Evolutionary conservation across 2,113 vertebrate species (phyloP).

Genomic region (Halichoeres trimaculatus): DNA sequence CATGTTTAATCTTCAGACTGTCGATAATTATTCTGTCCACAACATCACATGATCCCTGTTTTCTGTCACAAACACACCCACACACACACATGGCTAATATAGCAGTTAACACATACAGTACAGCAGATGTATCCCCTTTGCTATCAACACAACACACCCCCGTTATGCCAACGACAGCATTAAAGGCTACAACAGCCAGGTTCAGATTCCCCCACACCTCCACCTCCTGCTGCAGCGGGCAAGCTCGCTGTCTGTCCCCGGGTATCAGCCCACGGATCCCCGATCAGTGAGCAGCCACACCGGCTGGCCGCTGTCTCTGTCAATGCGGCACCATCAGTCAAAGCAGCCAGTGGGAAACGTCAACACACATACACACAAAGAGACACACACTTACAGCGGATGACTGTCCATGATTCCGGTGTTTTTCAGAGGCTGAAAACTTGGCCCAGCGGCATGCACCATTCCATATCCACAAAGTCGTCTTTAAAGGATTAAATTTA

Average conservation of each 20-base stretch:
- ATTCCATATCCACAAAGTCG: slow-evolving; percentile 86
- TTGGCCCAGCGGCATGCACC: slow-evolving; percentile 87
- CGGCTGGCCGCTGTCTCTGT: slow-evolving; percentile 70
- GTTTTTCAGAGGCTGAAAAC: slow-evolving; percentile 84
- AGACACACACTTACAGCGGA: slow-evolving; percentile 80
- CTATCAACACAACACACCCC: slow-evolving; percentile 45
- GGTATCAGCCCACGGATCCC: slow-evolving; percentile 8
- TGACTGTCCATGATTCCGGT: slow-evolving; percentile 89
- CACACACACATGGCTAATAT: slow-evolving; percentile 28
- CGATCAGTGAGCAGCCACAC: slow-evolving; percentile 51
- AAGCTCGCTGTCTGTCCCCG: slow-evolving; percentile 21
- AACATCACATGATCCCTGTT: slow-evolving; percentile 55
- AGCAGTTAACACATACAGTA: slow-evolving; percentile 34
- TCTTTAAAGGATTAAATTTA: slow-evolving; percentile 54
- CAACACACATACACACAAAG: slow-evolving; percentile 44
- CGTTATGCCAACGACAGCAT: slow-evolving; percentile 11
- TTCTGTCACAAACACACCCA: slow-evolving; percentile 63
- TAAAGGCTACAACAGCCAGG: neutral
- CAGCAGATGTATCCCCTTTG: neutral
- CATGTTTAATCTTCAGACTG: slow-evolving; percentile 1
- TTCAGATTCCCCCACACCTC: neutral
- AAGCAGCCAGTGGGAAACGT: slow-evolving; percentile 63
- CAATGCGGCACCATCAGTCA: slow-evolving; percentile 79
- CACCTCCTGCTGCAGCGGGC: slow-evolving; percentile 8
- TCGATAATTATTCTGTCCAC: slow-evolving; percentile 8